phyloP scores from a whole-genome alignment of 2,113 vertebrate species.

The Candoia aspera region DNA sequence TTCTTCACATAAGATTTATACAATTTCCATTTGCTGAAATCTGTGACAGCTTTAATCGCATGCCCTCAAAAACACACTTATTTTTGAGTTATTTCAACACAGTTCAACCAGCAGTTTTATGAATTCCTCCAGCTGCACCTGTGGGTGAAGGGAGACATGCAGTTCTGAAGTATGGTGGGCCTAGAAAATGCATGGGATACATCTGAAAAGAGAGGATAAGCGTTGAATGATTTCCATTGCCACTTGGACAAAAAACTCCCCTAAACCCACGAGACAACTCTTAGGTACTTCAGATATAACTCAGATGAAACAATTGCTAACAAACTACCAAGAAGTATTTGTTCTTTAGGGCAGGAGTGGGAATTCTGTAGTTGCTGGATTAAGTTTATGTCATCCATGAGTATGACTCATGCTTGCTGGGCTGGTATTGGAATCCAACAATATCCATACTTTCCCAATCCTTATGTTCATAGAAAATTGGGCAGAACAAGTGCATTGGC shows the following conservation, averaged over 20 bases:
- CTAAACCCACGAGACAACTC: not conserved
- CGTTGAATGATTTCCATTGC: not conserved
- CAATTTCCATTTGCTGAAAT: conserved; percentile 33
- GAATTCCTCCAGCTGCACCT: not conserved
- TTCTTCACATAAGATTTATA: conserved; percentile 27
- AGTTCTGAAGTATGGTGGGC: no score
- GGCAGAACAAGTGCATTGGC: not conserved
- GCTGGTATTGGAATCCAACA: not conserved
- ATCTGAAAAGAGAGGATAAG: not conserved
- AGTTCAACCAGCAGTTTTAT: conserved; percentile 11
- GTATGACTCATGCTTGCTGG: not conserved
- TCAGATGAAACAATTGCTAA: not conserved
- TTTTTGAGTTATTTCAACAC: conserved; percentile 44
- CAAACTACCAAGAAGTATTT: not conserved
- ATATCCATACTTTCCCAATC: not conserved
- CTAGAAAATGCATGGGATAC: not conserved
- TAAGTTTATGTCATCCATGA: not conserved
- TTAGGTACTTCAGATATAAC: not conserved
- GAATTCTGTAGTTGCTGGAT: no score
- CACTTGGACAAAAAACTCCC: not conserved
- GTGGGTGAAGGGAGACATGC: not conserved
- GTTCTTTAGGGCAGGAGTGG: not conserved
- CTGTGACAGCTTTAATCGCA: not conserved
- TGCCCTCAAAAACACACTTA: conserved; percentile 30
- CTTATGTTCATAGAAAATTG: not conserved